Evolutionary conservation across 2,888 invertebrate genomes (phyloP).

Genomic region (Mythimna lalbum): DNA sequence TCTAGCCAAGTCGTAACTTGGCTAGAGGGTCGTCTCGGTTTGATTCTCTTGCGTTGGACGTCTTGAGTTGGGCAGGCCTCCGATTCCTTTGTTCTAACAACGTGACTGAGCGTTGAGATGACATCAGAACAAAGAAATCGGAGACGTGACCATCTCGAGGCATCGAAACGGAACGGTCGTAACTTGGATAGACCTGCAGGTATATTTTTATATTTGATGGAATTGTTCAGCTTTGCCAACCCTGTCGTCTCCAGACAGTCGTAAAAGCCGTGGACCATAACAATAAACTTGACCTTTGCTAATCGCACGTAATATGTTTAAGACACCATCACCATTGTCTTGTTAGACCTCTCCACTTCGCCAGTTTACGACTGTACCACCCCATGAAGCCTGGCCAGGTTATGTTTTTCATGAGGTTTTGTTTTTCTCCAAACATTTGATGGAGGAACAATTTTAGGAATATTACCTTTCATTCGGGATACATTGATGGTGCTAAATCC

Average conservation of each 20-base stretch:
- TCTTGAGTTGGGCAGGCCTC: too few species aligned
- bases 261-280: conserved; percentile 44
- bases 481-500: neutral
- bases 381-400: neutral
- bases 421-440: neutral
- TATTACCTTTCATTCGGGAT: neutral
- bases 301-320: conserved; percentile 54
- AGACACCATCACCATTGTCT: conserved; percentile 32
- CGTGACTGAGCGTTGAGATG: too few species aligned
- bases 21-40: too few species aligned
- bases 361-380: conserved; percentile 43
- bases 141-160: too few species aligned
- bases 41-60: too few species aligned
- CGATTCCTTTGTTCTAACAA: too few species aligned
- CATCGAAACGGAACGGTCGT: too few species aligned
- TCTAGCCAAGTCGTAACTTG: too few species aligned
- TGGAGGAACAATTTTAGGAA: neutral
- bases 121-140: too few species aligned
- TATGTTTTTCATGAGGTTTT: neutral
- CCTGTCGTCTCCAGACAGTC: conserved; percentile 21
- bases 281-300: conserved; percentile 57
- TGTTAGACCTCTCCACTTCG: conserved; percentile 39
- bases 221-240: conserved; percentile 4
- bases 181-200: too few species aligned
- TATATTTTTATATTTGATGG: neutral